Conservation (phyloP, 1,140 invertebrate genomes). For the Oedothorax gibbosus region DNA sequence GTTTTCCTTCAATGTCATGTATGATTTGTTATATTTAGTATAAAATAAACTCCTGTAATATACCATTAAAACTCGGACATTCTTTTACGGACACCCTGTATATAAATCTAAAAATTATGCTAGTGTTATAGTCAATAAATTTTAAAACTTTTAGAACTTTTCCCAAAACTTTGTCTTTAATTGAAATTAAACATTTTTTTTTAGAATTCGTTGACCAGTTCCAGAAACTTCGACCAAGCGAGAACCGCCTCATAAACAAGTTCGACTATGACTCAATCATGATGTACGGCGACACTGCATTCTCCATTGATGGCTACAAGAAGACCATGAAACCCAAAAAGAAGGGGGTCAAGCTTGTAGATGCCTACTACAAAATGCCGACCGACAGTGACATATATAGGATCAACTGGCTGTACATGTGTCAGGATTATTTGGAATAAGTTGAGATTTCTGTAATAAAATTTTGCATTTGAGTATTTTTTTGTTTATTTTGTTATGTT, state of each 20-base stretch:
- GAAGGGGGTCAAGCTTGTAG: not conserved
- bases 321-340: constrained; percentile 51
- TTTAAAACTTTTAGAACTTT: too few relatives aligned
- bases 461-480: too few relatives aligned
- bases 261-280: constrained; percentile 55
- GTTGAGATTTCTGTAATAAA: too few relatives aligned
- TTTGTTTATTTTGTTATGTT: too few relatives aligned
- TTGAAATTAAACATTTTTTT: not conserved
- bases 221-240: constrained; percentile 10
- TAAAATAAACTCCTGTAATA: too few relatives aligned
- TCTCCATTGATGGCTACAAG: constrained; percentile 24
- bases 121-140: too few relatives aligned
- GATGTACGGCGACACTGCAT: constrained; percentile 48
- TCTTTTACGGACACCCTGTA: too few relatives aligned
- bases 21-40: too few relatives aligned
- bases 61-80: too few relatives aligned
- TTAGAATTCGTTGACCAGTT: constrained; percentile 22
- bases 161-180: not conserved
- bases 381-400: constrained; percentile 31
- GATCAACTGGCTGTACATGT: constrained; percentile 41
- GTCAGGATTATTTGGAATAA: not conserved
- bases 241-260: constrained; percentile 11
- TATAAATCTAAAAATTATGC: too few relatives aligned
- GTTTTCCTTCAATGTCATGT: too few relatives aligned
- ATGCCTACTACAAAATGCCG: constrained; percentile 32